Evolutionary conservation across 1,140 invertebrate genomes (phyloP), one percentile per base, ranked within the genome.

Genomic region (Cataglyphis hispanica): DNA sequence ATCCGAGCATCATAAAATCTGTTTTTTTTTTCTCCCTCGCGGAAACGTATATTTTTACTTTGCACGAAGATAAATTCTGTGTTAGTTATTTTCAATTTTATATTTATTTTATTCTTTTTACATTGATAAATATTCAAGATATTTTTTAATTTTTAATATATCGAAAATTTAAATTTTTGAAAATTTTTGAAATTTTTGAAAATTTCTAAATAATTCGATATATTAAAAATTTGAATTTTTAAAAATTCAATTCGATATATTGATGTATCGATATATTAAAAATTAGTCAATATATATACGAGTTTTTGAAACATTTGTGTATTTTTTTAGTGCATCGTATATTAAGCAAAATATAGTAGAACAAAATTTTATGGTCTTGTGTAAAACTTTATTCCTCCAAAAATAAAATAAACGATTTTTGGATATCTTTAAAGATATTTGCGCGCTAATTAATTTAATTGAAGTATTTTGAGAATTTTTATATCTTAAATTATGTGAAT

Each of bases 121-220:
- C 69, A 19, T 22, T 40, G 34, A 19, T 31, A 31, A 72, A 72
- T 72, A 56, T 22, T 37, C 64, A 40, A 67, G 34, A 40, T 43
- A n/a, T 66, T 66, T n/a, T 10, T 37, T 3, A 66, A 67, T n/a
- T 40, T 67, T 67, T 43, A 67, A 43, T 40, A 22, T 40, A n/a
- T n/a, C n/a, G n/a, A n/a, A n/a, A n/a, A n/a, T n/a, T n/a, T n/a
- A n/a, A n/a, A n/a, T n/a, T n/a, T n/a, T n/a, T n/a, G n/a, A n/a
- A n/a, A n/a, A n/a, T n/a, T n/a, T n/a, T n/a, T n/a, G n/a, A n/a
- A n/a, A n/a, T n/a, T n/a, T n/a, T n/a, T n/a, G n/a, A n/a, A n/a
- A n/a, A n/a, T n/a, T n/a, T n/a, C n/a, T n/a, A n/a, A n/a, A n/a
- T n/a, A n/a, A n/a, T n/a, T n/a, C n/a, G n/a, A n/a, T n/a, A n/a